A percentile compares a stretch with the other conserved stretches of the same genome.
Evolutionary conservation across 2,888 invertebrate species (phyloP).

Genomic region (Conistra vaccinii): DNA sequence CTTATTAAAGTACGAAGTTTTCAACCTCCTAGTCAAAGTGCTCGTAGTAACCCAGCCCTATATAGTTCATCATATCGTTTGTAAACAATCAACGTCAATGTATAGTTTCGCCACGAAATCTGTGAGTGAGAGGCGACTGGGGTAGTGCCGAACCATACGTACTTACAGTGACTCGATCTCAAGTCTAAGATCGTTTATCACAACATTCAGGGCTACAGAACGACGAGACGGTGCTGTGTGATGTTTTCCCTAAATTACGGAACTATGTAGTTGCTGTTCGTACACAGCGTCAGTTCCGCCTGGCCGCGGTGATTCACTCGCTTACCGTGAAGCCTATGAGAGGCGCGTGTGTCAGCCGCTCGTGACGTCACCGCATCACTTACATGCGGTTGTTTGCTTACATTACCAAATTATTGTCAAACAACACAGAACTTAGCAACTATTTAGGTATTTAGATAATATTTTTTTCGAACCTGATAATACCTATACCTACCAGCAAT

Average conservation of each 20-base stretch:
- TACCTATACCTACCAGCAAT: not conserved
- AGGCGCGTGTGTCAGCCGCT: constrained; percentile 58
- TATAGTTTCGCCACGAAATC: not conserved
- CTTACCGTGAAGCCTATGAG: constrained; percentile 57
- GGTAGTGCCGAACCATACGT: not conserved
- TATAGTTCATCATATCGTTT: too few species aligned
- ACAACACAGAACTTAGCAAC: constrained; percentile 25
- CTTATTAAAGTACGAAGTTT: not conserved
- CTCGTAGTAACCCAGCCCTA: too few species aligned
- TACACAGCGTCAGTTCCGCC: constrained; percentile 7
- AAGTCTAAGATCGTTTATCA: not conserved
- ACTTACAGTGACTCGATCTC: not conserved
- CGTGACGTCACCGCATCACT: constrained; percentile 49
- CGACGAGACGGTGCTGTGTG: not conserved
- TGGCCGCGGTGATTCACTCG: constrained; percentile 56
- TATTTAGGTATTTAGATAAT: constrained; percentile 30
- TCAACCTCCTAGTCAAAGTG: not conserved
- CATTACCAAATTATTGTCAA: constrained; percentile 42
- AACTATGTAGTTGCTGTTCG: not conserved
- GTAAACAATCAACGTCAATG: too few species aligned
- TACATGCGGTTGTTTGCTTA: constrained; percentile 39
- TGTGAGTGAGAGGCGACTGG: too few species aligned
- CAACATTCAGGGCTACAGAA: not conserved
- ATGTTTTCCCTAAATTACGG: too few species aligned
- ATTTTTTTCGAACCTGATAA: constrained; percentile 1